Evolutionary conservation across 2,888 invertebrate genomes (phyloP).

Genomic region (Baccha elongata): DNA sequence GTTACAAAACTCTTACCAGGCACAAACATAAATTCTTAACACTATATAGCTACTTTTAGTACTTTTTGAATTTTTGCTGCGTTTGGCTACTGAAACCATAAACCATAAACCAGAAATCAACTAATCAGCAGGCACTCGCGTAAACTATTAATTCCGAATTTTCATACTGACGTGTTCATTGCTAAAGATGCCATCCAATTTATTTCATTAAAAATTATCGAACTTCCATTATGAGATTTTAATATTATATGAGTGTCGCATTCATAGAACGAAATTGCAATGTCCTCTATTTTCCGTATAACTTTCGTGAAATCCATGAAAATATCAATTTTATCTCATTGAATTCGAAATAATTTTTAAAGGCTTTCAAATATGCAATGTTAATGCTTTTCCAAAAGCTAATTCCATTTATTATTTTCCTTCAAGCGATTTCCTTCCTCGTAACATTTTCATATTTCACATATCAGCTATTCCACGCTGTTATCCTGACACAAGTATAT

Average conservation of each 20-base stretch:
- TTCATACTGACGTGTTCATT: too few species aligned
- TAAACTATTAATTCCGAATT: too few species aligned
- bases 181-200: too few species aligned
- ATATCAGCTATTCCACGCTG: conserved; percentile 53
- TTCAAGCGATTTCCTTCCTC: conserved; percentile 34
- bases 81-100: too few species aligned
- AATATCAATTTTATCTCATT: conserved; percentile 27
- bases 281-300: not conserved
- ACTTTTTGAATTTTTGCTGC: too few species aligned
- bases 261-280: conserved; percentile 3
- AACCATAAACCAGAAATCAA: too few species aligned
- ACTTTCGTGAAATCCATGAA: not conserved
- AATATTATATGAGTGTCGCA: not conserved
- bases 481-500: not conserved
- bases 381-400: conserved; percentile 10
- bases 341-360: conserved; percentile 34
- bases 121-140: too few species aligned
- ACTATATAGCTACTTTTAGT: too few species aligned
- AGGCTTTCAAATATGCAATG: not conserved
- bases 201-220: too few species aligned
- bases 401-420: conserved; percentile 58
- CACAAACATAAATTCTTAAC: too few species aligned
- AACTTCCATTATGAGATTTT: not conserved
- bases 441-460: conserved; percentile 61
- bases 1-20: too few species aligned